These are phyloP conservation scores for Motacilla alba DNA, from an alignment of 2,113 vertebrate genomes.

Conservation along the genomic window DNA sequence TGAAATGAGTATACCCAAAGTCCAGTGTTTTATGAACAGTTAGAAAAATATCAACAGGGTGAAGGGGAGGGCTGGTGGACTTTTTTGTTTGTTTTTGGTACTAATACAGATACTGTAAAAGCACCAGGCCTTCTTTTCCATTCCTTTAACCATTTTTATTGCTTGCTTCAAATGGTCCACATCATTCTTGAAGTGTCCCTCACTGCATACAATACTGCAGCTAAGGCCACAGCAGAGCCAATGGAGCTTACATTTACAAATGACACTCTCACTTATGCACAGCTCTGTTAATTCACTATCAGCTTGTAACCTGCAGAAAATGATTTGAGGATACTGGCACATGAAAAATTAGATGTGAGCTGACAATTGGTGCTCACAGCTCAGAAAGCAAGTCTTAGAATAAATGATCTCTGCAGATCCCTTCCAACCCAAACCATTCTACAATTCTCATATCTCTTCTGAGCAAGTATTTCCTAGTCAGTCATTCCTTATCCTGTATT, in stretches of 20 bases:
- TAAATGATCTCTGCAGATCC: not conserved
- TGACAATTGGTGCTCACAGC: not conserved
- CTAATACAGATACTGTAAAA: not conserved
- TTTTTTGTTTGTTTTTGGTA: not conserved
- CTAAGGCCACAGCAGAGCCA: not conserved
- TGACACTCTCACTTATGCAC: not conserved
- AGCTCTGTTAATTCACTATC: not conserved
- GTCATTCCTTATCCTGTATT: not conserved
- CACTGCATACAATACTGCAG: not conserved
- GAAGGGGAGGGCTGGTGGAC: fast-evolving
- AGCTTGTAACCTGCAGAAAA: not conserved
- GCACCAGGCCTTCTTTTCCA: not conserved
- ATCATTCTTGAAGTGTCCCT: not conserved
- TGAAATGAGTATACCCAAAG: not conserved
- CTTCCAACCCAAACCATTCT: not conserved
- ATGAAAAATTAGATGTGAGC: not conserved
- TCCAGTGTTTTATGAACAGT: not conserved
- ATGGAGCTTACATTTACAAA: not conserved
- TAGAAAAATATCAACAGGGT: not conserved
- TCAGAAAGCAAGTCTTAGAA: not conserved
- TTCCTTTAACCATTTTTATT: not conserved
- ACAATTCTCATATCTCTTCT: not conserved
- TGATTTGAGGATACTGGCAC: fast-evolving
- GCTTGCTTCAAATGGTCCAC: not conserved
- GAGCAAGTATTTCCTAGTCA: not conserved